Conservation (phyloP, 1,140 invertebrate species). For the Lordiphosa mommai region DNA sequence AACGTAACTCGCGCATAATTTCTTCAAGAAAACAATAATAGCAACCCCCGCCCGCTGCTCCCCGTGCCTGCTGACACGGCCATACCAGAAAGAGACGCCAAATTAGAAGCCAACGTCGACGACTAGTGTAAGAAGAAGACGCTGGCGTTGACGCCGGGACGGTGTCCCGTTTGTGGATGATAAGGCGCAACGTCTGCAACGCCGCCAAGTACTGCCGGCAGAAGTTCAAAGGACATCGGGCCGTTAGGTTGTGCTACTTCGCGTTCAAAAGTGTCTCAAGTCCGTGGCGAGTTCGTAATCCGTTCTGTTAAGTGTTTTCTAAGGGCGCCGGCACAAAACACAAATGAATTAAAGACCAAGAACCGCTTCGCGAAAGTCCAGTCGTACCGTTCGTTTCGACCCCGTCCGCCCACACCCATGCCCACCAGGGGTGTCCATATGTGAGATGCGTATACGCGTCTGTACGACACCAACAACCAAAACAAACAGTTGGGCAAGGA, state of each 20-base stretch:
- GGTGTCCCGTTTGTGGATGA: conserved; percentile 70
- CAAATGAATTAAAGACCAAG: neutral
- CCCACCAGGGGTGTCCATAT: neutral
- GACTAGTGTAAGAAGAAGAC: conserved; percentile 57
- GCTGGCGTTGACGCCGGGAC: conserved; percentile 27
- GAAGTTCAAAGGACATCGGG: conserved; percentile 76
- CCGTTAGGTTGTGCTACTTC: conserved; percentile 60
- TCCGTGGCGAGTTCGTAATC: conserved; percentile 3
- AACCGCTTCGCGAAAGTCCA: neutral
- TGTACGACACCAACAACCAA: conserved; percentile 5
- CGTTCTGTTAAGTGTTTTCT: neutral
- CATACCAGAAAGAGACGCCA: conserved; percentile 51
- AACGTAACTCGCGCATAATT: conserved; percentile 46
- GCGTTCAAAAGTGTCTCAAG: conserved; percentile 20
- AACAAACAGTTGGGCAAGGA: conserved; percentile 11
- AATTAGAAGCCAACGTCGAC: conserved; percentile 38
- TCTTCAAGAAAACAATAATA: conserved; percentile 74
- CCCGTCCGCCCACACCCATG: neutral
- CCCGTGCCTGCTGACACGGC: conserved; percentile 1
- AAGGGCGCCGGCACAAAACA: conserved; percentile 2
- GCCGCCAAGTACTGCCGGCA: conserved; percentile 35
- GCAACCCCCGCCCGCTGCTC: conserved; percentile 17
- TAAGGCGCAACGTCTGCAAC: conserved; percentile 46
- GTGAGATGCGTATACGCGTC: conserved; percentile 6
- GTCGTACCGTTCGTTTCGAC: neutral